Conservation (phyloP, 1,140 invertebrate species). For the Ceratosolen fusciceps region DNA sequence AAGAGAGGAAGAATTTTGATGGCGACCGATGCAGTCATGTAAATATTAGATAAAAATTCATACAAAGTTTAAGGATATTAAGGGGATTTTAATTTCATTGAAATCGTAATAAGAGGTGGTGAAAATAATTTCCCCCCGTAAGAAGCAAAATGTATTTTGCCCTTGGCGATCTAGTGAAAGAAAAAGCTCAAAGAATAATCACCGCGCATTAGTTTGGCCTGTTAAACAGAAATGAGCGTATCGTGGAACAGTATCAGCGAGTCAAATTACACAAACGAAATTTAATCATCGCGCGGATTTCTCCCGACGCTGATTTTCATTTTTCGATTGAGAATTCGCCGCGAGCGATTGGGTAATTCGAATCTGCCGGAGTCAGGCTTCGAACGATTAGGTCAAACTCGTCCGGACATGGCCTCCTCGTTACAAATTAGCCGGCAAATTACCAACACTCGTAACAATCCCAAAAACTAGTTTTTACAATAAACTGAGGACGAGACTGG, state of each 20-base stretch:
- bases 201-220: neutral
- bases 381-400: neutral
- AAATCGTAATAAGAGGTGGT: neutral
- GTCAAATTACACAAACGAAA: constrained; percentile 32
- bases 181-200: constrained; percentile 15
- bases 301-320: too few relatives aligned
- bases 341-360: constrained; percentile 22
- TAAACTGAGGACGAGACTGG: constrained; percentile 25
- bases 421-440: constrained; percentile 36
- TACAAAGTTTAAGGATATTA: neutral
- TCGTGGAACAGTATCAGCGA: neutral
- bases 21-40: neutral
- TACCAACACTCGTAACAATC: constrained; percentile 35
- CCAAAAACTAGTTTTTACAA: constrained; percentile 29
- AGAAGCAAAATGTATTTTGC: constrained; percentile 13
- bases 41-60: neutral
- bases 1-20: too few relatives aligned
- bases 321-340: too few relatives aligned
- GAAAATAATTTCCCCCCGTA: constrained; percentile 4
- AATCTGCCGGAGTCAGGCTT: constrained; percentile 17
- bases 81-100: neutral
- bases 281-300: constrained; percentile 22
- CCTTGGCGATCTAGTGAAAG: neutral
- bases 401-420: too few relatives aligned
- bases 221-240: constrained; percentile 5